These are phyloP conservation scores for Lycophotia porphyrea DNA, from an alignment of 2,888 invertebrate species.

Conservation along the genomic window DNA sequence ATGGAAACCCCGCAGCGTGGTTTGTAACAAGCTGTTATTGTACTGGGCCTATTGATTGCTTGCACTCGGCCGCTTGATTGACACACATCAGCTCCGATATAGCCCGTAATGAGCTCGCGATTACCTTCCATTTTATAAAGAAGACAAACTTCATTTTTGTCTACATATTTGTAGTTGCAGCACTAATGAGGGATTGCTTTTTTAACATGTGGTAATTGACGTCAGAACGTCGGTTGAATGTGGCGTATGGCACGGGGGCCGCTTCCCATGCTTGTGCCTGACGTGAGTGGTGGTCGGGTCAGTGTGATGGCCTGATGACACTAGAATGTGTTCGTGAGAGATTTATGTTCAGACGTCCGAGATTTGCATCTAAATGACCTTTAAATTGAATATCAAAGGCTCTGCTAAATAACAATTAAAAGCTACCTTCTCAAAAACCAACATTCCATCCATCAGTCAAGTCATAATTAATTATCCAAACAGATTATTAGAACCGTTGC, in stretches of 20 bases:
- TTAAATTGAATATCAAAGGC: constrained; percentile 32
- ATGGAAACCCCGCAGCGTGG: constrained; percentile 80
- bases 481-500: constrained; percentile 73
- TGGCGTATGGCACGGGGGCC: constrained; percentile 61
- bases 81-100: constrained; percentile 82
- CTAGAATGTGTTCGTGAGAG: constrained; percentile 65
- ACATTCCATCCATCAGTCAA: constrained; percentile 56
- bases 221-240: constrained; percentile 69
- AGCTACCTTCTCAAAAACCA: constrained; percentile 32
- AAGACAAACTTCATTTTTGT: constrained; percentile 76
- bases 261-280: constrained; percentile 59
- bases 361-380: constrained; percentile 42
- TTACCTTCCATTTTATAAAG: constrained; percentile 79
- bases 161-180: constrained; percentile 70
- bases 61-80: constrained; percentile 80
- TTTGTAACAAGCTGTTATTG: constrained; percentile 85
- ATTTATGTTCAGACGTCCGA: constrained; percentile 66
- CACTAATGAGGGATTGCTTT: constrained; percentile 75
- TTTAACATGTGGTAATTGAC: constrained; percentile 73
- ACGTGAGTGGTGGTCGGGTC: constrained; percentile 66
- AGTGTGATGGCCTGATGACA: constrained; percentile 66
- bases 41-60: constrained; percentile 78
- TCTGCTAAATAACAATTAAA: constrained; percentile 38
- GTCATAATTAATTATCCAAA: constrained; percentile 67
- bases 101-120: constrained; percentile 82